Evolutionary conservation across 2,888 invertebrate genomes (phyloP).

Genomic region (Harmothoe impar): DNA sequence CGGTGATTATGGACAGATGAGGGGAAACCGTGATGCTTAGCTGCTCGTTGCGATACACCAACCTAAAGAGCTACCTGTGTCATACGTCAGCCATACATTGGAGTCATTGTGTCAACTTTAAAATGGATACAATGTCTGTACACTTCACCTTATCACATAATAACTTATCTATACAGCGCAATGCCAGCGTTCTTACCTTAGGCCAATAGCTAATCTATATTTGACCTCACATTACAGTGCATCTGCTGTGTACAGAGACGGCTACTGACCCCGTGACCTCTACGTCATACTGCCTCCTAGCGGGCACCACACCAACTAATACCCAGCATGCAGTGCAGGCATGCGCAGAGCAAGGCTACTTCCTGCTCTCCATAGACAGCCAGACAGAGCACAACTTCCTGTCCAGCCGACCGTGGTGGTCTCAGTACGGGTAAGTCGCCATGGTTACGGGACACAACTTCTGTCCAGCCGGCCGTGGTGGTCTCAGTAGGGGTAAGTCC

Average conservation of each 20-base stretch:
- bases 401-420: background rate
- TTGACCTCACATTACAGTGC: no score
- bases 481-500: conserved; percentile 15
- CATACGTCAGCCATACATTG: no score
- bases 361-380: conserved; percentile 31
- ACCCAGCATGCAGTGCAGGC: background rate
- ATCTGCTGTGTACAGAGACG: background rate
- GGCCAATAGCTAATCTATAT: no score
- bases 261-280: conserved; percentile 19
- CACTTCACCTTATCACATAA: no score
- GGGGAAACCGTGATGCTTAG: no score
- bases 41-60: no score
- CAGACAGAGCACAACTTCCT: background rate
- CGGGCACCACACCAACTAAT: background rate
- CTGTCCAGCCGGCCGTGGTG: background rate
- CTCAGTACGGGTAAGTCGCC: conserved; percentile 9
- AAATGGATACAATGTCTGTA: no score
- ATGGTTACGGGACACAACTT: background rate
- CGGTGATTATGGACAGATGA: no score
- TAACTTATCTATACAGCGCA: no score
- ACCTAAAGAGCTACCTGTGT: no score
- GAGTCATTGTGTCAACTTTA: no score
- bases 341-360: conserved; percentile 43
- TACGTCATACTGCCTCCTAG: background rate
- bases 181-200: no score